Base-by-base conservation (phyloP, 2,888 invertebrate species). In the Nymphalis urticae region DNA sequence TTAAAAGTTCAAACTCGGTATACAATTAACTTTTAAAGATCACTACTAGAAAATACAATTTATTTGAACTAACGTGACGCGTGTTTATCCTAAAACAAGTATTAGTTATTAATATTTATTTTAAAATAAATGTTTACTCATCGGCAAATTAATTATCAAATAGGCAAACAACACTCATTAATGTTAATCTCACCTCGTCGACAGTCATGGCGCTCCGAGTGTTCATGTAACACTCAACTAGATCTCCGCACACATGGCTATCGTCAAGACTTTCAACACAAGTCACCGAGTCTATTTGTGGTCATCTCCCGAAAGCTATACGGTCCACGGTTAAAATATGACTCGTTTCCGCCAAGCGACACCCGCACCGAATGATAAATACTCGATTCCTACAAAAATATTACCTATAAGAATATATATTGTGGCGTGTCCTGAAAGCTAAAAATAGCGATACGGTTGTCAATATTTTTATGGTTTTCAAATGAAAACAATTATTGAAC, bases 231-330 rank as follows among this genome's bases (percentile, higher is more conserved):
- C 64, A 62, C 64, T 64, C 27, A 56, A 64, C 47, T 32, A 24
- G 48, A 64, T 58, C 36, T 66, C 21, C 42, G 48, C 13, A 27
- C 53, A 56, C 54, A 32, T 56, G 27, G 17, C 64, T 50, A 61
- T 48, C 62, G 62, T 50, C 61, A 32, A 59, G 27, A 47, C 17
- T 27, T 21, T 32, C n/a, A 58, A 50, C 64, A 61, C 48, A 51
- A n/a, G 61, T 48, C 60, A 64, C 54, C 54, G n/a, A n/a, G 51
- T 70, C 61, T 70, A 64, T 70, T 64, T 67, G 24, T 58, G 64
- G 50, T 56, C 24, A 54, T 50, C 54, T 56, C 32, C 16, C 36
- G 47, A 59, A 13, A n/a, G 19, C 17, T 32, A 62, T 5, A 32
- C 32, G 27, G 2, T 65, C 17, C 47, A 21, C 19, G 5, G 32